Evolutionary conservation across 1,140 invertebrate genomes (phyloP), one percentile per base, ranked within the genome.

Genomic region (Drosophila repleta): DNA sequence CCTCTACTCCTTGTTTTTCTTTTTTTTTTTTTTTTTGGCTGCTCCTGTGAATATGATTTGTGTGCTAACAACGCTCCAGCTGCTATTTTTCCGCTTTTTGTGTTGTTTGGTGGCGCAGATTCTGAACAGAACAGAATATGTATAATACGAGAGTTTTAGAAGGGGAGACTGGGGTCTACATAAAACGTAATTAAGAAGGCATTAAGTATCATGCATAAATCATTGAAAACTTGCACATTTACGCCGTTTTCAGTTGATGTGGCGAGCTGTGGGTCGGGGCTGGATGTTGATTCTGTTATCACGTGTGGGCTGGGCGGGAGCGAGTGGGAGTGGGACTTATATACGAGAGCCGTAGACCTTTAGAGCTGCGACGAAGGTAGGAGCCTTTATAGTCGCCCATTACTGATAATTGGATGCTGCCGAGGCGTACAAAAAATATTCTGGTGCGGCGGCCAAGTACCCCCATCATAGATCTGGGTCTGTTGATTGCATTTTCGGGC

Each of bases 181-280:
- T 87, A 85, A 81, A 85, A 87, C 68, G 82, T 85, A 85, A 87
- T 85, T 85, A 85, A 85, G 82, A 85, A 85, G 82, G 70, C 83
- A 85, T 85, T 87, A 85, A 85, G 82, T 82, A 69, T 66, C 82
- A 70, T 75, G 82, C 82, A 87, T 85, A 85, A 85, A 85, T 85
- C 82, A 85, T 82, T 74, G 74, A 64, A 76, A 74, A 74, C 41
- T 69, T 76, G 74, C 69, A 67, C 69, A 76, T 67, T 57, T 62
- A 15, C 35, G 37, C n/a, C 13, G 46, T 21, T 32, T 7, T 43
- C 32, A 11, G 32, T 13, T 18, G n/a, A 21, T 7, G 26, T 6
- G 26, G n/a, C 13, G 2, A n/a, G n/a, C 1, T 11, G 20, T 7
- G 18, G 32, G 2, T 37, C 18, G 15, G 24, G 32, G 20, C 13